Evolutionary conservation across 2,888 invertebrate genomes (phyloP), one percentile per base, ranked within the genome.

Genomic region (Pogonocherus hispidulus): DNA sequence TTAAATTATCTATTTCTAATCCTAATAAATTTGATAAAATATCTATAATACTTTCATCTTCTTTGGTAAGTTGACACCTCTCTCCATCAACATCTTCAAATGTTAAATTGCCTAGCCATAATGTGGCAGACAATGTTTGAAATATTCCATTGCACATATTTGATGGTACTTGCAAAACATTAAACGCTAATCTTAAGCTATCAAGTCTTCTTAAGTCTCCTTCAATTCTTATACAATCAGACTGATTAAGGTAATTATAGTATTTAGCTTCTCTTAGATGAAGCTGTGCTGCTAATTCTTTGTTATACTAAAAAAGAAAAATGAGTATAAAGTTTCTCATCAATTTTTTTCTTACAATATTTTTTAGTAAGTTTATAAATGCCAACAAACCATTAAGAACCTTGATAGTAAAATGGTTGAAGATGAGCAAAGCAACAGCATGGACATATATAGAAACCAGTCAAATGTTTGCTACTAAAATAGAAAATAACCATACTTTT

Each of bases 61-160:
- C 90, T 66, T 89, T 88, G 0, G 92, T 91, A 73, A 96, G 85
- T 71, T 93, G 91, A 79, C 94, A 94, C 68, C 91, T 89, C 84
- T 96, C 96, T 0, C 96, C 96, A 81, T 96, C 96, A 23, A 95
- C 90, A 83, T 96, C 96, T 88, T 92, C 91, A 83, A 96, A 96
- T 76, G 89, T 90, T 72, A 96, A 88, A 85, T 96, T 97, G 27
- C 97, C 96, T 35, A 97, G 89, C 96, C 96, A 96, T 62, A 97
- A 86, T 74, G 97, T 95, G 0, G 96, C 95, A 11, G 95, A 93
- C 22, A 97, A 85, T 5, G 95, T 94, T 82, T 94, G 92, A 82
- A 96, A 96, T 73, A 97, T 93, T 0, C 96, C 96, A 83, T 94
- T 94, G 83, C 94, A 94, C 91, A 94, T 94, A 73, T 91, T 92